These are phyloP conservation scores for Andrena chrysosceles DNA, from an alignment of 2,888 invertebrate species.

Conservation along the genomic window DNA sequence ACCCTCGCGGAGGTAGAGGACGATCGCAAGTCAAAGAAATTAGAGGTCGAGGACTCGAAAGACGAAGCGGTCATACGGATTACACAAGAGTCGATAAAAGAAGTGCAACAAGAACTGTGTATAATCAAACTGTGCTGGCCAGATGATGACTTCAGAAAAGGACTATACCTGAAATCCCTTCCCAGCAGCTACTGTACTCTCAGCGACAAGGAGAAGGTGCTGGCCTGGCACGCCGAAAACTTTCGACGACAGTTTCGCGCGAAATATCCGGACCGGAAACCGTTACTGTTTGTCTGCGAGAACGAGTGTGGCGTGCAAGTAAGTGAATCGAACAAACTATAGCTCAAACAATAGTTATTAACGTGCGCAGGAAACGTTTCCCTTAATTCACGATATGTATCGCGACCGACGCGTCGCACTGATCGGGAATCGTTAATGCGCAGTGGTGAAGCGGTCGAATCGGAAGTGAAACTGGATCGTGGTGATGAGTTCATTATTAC, in stretches of 20 bases:
- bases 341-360: too few relatives aligned
- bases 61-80: constrained; percentile 69
- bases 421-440: too few relatives aligned
- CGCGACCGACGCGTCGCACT: too few relatives aligned
- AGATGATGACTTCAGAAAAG: constrained; percentile 80
- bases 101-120: constrained; percentile 88
- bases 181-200: constrained; percentile 89
- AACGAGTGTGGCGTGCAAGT: constrained; percentile 93
- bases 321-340: constrained; percentile 53
- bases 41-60: background rate
- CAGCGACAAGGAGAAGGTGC: constrained; percentile 89
- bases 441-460: background rate
- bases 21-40: background rate
- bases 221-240: constrained; percentile 91
- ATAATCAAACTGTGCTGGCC: constrained; percentile 89
- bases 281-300: constrained; percentile 89
- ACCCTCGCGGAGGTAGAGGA: constrained; percentile 14
- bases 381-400: too few relatives aligned
- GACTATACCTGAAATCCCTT: constrained; percentile 86
- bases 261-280: constrained; percentile 87
- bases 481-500: background rate
- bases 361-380: too few relatives aligned
- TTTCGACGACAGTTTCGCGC: constrained; percentile 90
- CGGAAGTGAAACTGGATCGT: constrained; percentile 18
- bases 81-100: constrained; percentile 86